Evolutionary conservation across 2,888 invertebrate species (phyloP).

Genomic region (Diaphora mendica): DNA sequence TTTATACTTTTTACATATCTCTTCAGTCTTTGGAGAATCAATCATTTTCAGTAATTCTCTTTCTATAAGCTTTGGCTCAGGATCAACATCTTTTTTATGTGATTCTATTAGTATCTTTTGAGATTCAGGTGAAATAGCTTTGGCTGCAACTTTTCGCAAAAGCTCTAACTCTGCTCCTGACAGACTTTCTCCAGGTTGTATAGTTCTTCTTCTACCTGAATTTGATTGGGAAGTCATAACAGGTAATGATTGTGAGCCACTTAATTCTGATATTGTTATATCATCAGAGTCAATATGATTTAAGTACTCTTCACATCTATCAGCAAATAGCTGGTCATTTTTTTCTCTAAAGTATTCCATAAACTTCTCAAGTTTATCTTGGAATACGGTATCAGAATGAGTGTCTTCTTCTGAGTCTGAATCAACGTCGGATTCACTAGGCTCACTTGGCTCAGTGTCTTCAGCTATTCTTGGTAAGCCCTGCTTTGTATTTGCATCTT

Average conservation of each 20-base stretch:
- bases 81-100: conserved; percentile 83
- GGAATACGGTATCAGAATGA: conserved; percentile 88
- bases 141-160: conserved; percentile 87
- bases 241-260: conserved; percentile 82
- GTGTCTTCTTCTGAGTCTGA: conserved; percentile 85
- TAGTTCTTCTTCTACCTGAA: conserved; percentile 85
- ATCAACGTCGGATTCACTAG: conserved; percentile 87
- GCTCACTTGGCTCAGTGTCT: conserved; percentile 87
- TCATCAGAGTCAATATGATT: conserved; percentile 84
- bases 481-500: conserved; percentile 76
- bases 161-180: conserved; percentile 87
- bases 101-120: conserved; percentile 86
- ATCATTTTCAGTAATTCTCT: conserved; percentile 84
- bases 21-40: conserved; percentile 81
- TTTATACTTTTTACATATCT: conserved; percentile 85
- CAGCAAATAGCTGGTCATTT: conserved; percentile 89
- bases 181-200: conserved; percentile 87
- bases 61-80: conserved; percentile 85
- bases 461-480: conserved; percentile 83
- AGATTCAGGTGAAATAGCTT: conserved; percentile 83
- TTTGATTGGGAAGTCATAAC: conserved; percentile 82
- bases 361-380: conserved; percentile 90
- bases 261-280: conserved; percentile 82
- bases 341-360: conserved; percentile 90
- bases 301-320: conserved; percentile 87